A percentile compares a stretch with the other conserved stretches of the same genome.
phyloP scores from a whole-genome alignment of 2,113 vertebrate species.

The Tricholaema leucomelas region DNA sequence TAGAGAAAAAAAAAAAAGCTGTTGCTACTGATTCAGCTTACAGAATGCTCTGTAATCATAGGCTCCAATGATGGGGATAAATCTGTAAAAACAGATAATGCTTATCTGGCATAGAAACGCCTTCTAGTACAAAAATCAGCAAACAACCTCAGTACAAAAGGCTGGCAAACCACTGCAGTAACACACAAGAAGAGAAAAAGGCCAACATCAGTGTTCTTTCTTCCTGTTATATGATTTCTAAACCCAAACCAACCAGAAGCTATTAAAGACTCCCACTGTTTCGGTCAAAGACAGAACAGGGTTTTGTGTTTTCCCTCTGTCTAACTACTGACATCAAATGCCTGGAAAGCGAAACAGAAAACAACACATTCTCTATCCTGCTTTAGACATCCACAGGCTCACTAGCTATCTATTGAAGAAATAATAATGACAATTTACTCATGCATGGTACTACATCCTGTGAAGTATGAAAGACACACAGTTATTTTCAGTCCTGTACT shows the following conservation, averaged over 20 bases:
- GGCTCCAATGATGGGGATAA: background rate
- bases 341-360: constrained; percentile 40
- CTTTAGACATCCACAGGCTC: background rate
- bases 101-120: background rate
- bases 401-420: background rate
- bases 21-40: background rate
- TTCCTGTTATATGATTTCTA: background rate
- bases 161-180: background rate
- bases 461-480: background rate
- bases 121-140: background rate
- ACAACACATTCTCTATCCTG: background rate
- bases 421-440: constrained; percentile 22
- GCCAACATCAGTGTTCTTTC: background rate
- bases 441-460: background rate
- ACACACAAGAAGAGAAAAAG: accelerated
- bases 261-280: background rate
- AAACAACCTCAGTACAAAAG: background rate
- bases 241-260: background rate
- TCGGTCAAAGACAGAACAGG: background rate
- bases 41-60: background rate
- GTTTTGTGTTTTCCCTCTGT: background rate
- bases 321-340: constrained; percentile 17
- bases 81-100: background rate
- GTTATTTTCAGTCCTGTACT: background rate
- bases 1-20: background rate